A percentile compares a stretch with the other conserved stretches of the same genome.
Evolutionary conservation across 2,888 invertebrate genomes (phyloP).

Genomic region (Ectemnius lituratus): DNA sequence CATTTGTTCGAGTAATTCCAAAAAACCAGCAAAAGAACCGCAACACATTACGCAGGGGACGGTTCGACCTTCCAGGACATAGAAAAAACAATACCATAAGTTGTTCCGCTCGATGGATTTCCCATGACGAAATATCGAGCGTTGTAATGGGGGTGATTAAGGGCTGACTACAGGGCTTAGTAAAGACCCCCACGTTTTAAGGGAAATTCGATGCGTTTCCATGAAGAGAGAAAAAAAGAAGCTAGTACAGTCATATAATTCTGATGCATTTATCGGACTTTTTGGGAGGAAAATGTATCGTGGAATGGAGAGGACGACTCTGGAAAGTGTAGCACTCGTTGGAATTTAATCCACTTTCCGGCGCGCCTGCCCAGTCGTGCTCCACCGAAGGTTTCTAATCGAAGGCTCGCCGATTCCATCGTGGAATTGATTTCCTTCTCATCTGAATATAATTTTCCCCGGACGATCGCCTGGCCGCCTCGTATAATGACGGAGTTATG

Average conservation of each 20-base stretch:
- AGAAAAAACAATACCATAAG: too few species aligned
- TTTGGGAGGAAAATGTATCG: too few species aligned
- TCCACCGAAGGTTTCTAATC: constrained; percentile 49
- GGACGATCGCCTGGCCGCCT: constrained; percentile 67
- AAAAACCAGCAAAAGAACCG: too few species aligned
- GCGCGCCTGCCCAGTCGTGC: constrained; percentile 36
- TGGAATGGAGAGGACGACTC: not conserved
- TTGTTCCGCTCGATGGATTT: not conserved
- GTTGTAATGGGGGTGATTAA: not conserved
- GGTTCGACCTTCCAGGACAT: too few species aligned
- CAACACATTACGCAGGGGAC: too few species aligned
- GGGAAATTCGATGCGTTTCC: too few species aligned
- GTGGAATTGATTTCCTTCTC: constrained; percentile 75
- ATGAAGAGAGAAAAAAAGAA: not conserved
- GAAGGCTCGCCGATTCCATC: constrained; percentile 61
- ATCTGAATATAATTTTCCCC: constrained; percentile 75
- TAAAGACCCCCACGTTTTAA: too few species aligned
- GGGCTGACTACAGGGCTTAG: too few species aligned
- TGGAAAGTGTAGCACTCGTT: constrained; percentile 45
- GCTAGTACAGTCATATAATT: too few species aligned
- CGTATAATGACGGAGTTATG: constrained; percentile 73
- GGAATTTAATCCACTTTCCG: constrained; percentile 59
- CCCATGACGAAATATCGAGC: constrained; percentile 11
- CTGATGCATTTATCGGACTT: too few species aligned
- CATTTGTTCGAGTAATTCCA: too few species aligned